phyloP scores from a whole-genome alignment of 2,797 vertebrate genomes.

The Anas georgica region DNA sequence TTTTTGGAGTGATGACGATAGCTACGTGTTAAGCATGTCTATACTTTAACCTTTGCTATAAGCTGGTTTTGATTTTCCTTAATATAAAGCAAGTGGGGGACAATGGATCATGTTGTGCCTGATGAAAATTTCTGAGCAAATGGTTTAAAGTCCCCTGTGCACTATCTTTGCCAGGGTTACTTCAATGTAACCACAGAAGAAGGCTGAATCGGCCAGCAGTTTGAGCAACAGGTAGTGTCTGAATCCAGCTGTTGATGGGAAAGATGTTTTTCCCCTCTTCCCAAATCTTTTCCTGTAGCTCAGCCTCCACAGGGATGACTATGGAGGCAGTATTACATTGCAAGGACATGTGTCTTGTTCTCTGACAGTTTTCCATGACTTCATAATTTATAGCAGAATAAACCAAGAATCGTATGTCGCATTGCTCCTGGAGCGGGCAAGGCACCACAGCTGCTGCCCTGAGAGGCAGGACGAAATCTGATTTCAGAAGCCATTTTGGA shows the following conservation, averaged over 20 bases:
- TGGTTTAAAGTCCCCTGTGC: not conserved
- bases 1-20: slow-evolving; percentile 14
- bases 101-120: not conserved
- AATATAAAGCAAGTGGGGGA: slow-evolving; percentile 33
- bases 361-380: not conserved
- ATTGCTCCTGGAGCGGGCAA: not conserved
- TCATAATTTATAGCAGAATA: not conserved
- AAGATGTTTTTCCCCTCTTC: not conserved
- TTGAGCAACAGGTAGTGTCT: slow-evolving; percentile 51
- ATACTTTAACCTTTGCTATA: not conserved
- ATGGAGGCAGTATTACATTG: not conserved
- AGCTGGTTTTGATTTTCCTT: slow-evolving; percentile 56
- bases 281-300: slow-evolving; percentile 7
- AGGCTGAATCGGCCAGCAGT: not conserved
- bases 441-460: not conserved
- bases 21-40: slow-evolving; percentile 5
- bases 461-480: not conserved
- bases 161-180: not conserved
- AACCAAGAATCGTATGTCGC: not conserved
- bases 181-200: slow-evolving; percentile 28
- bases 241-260: slow-evolving; percentile 34
- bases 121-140: not conserved
- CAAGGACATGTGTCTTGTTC: not conserved
- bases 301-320: not conserved
- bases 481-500: not conserved